These are phyloP conservation scores for Tenodera sinensis DNA, from an alignment of 2,888 invertebrate species.

Conservation along the genomic window DNA sequence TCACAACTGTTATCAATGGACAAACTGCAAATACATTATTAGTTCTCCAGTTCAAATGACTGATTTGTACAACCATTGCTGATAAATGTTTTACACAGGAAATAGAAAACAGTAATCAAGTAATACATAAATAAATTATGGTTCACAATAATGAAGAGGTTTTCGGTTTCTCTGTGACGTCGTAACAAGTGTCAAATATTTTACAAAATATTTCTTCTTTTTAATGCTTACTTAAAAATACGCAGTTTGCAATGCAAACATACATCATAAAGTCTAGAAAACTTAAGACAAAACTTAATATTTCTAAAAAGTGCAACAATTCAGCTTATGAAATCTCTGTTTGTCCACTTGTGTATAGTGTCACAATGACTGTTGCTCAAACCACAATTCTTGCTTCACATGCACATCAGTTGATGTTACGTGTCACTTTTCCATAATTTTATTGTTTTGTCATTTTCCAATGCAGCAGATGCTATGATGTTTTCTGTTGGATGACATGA, in stretches of 20 bases:
- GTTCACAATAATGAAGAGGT: not conserved
- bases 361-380: not conserved
- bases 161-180: not conserved
- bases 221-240: not conserved
- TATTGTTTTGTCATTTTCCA: constrained; percentile 98
- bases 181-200: not conserved
- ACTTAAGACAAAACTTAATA: not conserved
- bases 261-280: not conserved
- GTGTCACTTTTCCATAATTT: constrained; percentile 98
- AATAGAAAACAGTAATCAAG: not conserved
- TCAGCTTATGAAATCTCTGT: not conserved
- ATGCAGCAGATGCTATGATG: constrained; percentile 96
- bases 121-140: not conserved
- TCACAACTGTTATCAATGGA: not conserved
- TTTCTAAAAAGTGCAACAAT: not conserved
- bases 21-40: not conserved
- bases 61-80: no score
- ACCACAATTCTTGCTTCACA: not conserved
- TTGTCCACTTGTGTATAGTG: not conserved
- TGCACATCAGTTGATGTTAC: constrained; percentile 46
- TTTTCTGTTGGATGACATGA: constrained; percentile 99
- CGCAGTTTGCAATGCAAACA: not conserved
- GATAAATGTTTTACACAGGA: not conserved
- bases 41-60: not conserved
- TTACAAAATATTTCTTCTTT: not conserved